Evolutionary conservation across 2,888 invertebrate species (phyloP), one percentile per base, ranked within the genome.

Genomic region (Parnassius orleans): DNA sequence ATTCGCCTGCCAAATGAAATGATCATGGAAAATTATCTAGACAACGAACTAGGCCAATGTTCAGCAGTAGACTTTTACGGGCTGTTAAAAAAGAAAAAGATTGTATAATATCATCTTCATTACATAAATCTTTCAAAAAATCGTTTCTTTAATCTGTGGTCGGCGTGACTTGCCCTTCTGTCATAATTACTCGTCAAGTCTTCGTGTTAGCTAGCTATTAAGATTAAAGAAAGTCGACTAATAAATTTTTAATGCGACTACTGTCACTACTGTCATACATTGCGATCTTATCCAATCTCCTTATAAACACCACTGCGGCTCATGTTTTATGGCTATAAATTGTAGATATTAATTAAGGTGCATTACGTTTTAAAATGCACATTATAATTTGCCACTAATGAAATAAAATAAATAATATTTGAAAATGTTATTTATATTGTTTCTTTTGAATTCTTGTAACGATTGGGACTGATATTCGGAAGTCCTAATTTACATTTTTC

Each of bases 211-310:
- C 72, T 64, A 57, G 50, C 65, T 71, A 72, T 78, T 73, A 76
- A 78, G 79, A 79, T 77, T 78, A 77, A 78, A 76, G 55, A 66
- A 74, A 75, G 74, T 75, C 74, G 67, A 63, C 70, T 73, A 71
- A 75, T 77, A 74, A 73, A 77, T 73, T 77, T 76, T 72, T 73
- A 77, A 78, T 76, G 75, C 65, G 66, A 53, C 55, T 65, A 67
- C 69, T 71, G 73, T 72, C 72, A 74, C 55, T 65, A 67, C 69
- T 71, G 73, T 72, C 72, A 74, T 69, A 51, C 66, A 68, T 69
- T 74, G 63, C 69, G 65, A 65, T 62, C 68, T 70, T 69, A 69
- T 68, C 64, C 64, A 71, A 72, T 74, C 72, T 55, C 61, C 61
- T 70, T 70, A 67, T 74, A 70, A 74, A 75, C 71, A 68, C 66